These are phyloP conservation scores for Leucoma salicis DNA, from an alignment of 2,888 invertebrate genomes.

Conservation along the genomic window DNA sequence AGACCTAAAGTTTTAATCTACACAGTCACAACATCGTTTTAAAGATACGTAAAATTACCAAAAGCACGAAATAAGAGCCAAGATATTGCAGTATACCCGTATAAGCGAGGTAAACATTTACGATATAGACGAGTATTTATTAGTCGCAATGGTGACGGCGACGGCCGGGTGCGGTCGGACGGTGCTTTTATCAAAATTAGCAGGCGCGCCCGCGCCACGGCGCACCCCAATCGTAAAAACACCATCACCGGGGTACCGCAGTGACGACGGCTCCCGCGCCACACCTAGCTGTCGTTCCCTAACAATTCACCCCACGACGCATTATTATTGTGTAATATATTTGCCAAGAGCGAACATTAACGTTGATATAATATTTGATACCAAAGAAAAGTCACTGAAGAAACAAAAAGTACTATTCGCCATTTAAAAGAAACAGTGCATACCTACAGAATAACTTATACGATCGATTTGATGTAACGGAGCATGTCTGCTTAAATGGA, in stretches of 20 bases:
- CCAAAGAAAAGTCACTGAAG: constrained; percentile 33
- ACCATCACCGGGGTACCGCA: constrained; percentile 68
- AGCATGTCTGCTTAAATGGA: constrained; percentile 33
- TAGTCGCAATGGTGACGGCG: constrained; percentile 53
- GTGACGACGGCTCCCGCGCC: constrained; percentile 61
- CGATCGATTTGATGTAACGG: constrained; percentile 24
- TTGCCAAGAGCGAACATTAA: constrained; percentile 18
- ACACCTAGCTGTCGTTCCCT: constrained; percentile 71
- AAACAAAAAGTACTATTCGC: constrained; percentile 28
- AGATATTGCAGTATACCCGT: constrained; percentile 1
- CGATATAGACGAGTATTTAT: constrained; percentile 45
- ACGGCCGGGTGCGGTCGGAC: constrained; percentile 68
- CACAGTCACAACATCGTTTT: no score
- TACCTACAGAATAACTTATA: constrained; percentile 29
- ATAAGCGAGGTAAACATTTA: constrained; percentile 11
- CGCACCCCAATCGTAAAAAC: constrained; percentile 78
- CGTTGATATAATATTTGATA: constrained; percentile 23
- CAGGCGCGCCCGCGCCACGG: constrained; percentile 65
- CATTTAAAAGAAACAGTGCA: constrained; percentile 12
- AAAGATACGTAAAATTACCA: no score
- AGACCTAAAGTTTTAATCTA: no score
- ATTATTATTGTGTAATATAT: constrained; percentile 22
- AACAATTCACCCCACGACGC: constrained; percentile 47
- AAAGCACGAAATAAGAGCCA: neutral
- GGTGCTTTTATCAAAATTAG: constrained; percentile 81